Conservation (phyloP, 2,888 invertebrate species). For the Dryomyza anilis region DNA sequence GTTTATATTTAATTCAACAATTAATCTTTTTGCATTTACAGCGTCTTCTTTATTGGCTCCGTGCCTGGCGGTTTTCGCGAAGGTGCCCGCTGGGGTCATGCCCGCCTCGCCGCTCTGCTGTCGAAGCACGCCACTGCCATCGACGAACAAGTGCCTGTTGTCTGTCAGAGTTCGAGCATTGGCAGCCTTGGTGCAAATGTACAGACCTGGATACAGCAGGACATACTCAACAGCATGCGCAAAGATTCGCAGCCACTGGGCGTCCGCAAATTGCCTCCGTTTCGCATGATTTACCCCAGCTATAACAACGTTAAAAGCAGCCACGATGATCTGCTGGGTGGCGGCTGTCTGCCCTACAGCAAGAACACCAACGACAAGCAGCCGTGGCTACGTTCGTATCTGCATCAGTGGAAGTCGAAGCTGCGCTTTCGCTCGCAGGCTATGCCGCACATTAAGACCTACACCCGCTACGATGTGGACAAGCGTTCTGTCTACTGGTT, state of each 20-base stretch:
- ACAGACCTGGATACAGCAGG: constrained; percentile 76
- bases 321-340: constrained; percentile 83
- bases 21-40: no score
- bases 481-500: constrained; percentile 69
- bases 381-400: constrained; percentile 75
- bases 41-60: constrained; percentile 85
- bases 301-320: constrained; percentile 83
- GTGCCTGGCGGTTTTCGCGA: constrained; percentile 82
- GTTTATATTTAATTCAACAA: constrained; percentile 3
- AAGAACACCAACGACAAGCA: constrained; percentile 81
- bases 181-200: constrained; percentile 80
- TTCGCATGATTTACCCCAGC: constrained; percentile 76
- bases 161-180: constrained; percentile 90
- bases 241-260: constrained; percentile 64
- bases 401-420: constrained; percentile 85
- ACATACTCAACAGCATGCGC: constrained; percentile 71
- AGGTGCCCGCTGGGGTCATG: constrained; percentile 68
- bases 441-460: constrained; percentile 95
- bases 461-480: constrained; percentile 77
- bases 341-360: constrained; percentile 87
- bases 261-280: constrained; percentile 64
- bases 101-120: constrained; percentile 68
- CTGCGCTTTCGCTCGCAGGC: constrained; percentile 74
- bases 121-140: constrained; percentile 68
- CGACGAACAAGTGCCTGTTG: constrained; percentile 70